Percentiles rank a stretch among this genome's conserved stretches.
Evolutionary conservation across 92 coral and sea anemone species (phyloP).

Genomic region (Scolanthus callimorphus): DNA sequence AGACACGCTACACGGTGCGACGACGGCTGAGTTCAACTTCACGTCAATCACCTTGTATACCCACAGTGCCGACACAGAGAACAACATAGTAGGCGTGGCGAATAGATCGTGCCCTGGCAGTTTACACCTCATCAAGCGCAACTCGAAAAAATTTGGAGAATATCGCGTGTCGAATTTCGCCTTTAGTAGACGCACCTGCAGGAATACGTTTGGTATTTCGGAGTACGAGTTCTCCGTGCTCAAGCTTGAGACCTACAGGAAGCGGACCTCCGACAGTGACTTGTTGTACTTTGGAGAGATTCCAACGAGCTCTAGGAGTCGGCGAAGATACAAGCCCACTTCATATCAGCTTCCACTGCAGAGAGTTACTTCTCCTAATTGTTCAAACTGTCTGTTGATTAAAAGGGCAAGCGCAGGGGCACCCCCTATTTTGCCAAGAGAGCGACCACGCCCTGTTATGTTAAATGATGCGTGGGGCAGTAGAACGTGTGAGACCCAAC

Average conservation of each 20-base stretch:
- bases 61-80: conserved; percentile 31
- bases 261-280: conserved; percentile 32
- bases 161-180: conserved; percentile 42
- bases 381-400: conserved; percentile 51
- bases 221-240: conserved; percentile 63
- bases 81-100: conserved; percentile 21
- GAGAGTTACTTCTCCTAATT: conserved; percentile 50
- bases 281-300: conserved; percentile 63
- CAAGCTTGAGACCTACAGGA: conserved; percentile 47
- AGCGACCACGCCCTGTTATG: conserved; percentile 30
- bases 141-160: conserved; percentile 5
- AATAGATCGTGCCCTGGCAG: conserved; percentile 60
- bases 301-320: conserved; percentile 40
- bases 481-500: conserved; percentile 67
- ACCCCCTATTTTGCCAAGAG: conserved; percentile 39
- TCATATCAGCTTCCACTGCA: conserved; percentile 66
- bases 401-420: conserved; percentile 31
- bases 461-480: conserved; percentile 67
- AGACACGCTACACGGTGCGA: conserved; percentile 35
- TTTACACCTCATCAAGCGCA: conserved; percentile 32
- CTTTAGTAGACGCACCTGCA: conserved; percentile 59
- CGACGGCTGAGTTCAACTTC: conserved; percentile 55
- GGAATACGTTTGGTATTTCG: conserved; percentile 65
- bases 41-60: conserved; percentile 51
- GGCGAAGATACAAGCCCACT: conserved; percentile 45